Evolutionary conservation across 2,113 vertebrate species (phyloP).

Genomic region (Nerophis lumbriciformis): DNA sequence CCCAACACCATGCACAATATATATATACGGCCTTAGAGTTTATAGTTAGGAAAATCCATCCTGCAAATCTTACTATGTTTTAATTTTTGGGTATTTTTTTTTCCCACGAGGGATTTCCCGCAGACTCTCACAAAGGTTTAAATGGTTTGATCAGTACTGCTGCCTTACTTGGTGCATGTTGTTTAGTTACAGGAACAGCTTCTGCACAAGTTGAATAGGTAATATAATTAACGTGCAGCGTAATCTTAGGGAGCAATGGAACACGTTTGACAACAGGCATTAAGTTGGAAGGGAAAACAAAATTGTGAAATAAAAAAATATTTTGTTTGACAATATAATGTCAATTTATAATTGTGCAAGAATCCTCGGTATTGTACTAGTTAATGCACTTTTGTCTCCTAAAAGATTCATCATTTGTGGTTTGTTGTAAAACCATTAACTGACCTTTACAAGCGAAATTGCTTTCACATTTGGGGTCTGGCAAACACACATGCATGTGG

Average conservation of each 20-base stretch:
- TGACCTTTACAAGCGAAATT: slow-evolving; percentile 1
- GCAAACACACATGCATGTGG: background rate
- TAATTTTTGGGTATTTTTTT: background rate
- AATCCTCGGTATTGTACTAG: no score
- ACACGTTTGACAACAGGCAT: background rate
- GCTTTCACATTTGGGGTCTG: background rate
- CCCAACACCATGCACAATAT: background rate
- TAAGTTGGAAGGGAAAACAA: background rate
- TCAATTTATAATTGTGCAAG: no score
- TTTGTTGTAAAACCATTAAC: background rate
- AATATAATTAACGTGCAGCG: background rate
- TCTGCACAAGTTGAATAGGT: background rate
- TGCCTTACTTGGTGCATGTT: background rate
- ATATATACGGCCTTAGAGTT: background rate
- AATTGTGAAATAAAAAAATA: background rate
- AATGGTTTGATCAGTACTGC: background rate
- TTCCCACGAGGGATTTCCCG: background rate
- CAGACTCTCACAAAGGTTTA: background rate
- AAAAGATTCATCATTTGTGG: background rate
- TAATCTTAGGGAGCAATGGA: background rate
- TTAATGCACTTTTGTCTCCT: background rate
- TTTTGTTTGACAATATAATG: background rate
- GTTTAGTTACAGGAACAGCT: background rate
- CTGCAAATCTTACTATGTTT: background rate
- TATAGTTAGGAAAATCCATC: background rate